Conservation (phyloP, 2,888 invertebrate genomes). For the Meteorus cinctellus region DNA sequence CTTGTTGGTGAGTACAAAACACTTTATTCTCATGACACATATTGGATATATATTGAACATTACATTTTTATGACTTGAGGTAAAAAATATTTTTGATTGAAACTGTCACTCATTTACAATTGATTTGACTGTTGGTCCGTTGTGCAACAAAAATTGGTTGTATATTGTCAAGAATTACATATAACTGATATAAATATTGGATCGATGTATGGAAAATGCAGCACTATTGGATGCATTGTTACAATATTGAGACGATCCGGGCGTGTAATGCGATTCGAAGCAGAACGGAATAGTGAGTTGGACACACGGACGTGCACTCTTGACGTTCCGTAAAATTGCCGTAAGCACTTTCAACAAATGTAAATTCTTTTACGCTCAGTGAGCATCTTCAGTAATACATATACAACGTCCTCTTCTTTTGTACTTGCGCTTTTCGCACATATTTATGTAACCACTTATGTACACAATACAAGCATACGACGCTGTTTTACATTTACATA, state of each 20-base stretch:
- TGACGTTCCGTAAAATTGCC: conserved; percentile 43
- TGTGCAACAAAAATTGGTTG: conserved; percentile 26
- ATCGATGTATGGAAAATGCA: background rate
- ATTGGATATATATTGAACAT: background rate
- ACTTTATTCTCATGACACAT: background rate
- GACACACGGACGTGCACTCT: conserved; percentile 36
- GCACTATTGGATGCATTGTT: conserved; percentile 38
- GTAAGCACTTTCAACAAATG: conserved; percentile 38
- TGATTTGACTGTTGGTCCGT: conserved; percentile 2
- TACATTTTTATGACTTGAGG: background rate
- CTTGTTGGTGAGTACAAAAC: background rate
- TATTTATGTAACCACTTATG: background rate
- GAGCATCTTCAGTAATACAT: conserved; percentile 24
- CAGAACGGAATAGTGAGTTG: conserved; percentile 39
- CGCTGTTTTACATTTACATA: background rate
- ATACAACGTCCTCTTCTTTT: conserved; percentile 10
- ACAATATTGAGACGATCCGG: conserved; percentile 36
- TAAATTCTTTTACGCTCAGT: conserved; percentile 40
- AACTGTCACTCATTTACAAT: conserved; percentile 19
- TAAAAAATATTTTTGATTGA: conserved; percentile 18
- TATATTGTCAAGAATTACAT: background rate
- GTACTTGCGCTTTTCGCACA: background rate
- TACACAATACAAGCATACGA: background rate
- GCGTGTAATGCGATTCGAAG: conserved; percentile 43
- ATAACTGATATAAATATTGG: background rate